Evolutionary conservation across 2,797 vertebrate species (phyloP), one percentile per base, ranked within the genome.

Genomic region (Chaenodraco wilsoni): DNA sequence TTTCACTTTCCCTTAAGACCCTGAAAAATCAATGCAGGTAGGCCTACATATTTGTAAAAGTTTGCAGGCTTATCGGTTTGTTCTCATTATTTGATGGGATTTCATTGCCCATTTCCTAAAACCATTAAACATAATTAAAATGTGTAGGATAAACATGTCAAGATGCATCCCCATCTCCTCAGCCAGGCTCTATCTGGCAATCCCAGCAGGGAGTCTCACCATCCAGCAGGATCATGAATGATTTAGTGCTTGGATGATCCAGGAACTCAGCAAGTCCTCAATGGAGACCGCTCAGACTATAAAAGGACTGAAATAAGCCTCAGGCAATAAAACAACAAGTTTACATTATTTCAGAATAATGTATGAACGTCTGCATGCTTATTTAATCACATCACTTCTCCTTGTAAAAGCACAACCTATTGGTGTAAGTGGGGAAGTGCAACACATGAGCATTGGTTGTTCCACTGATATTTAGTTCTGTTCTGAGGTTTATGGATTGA

Each of bases 231-330:
- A 40, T 76, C 86, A 81, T 87, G 71, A 78, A 87, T 88, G 62
- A 90, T 88, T 85, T 66, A 85, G 64, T 46, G 65, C 40, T 21
- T 8, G 19, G 74, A 72, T 76, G 71, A 78, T 81, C 70, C 75
- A 70, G 74, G 76, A 70, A 66, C 72, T 74, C 67, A 52, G 63
- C 17, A 6, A 69, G 69, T 69, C 67, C 59, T 64, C 48, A 58
- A 15, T 19, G 49, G 43, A 69, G 23, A 67, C 37, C 8, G 33
- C 17, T 67, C n/a, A 69, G 56, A 43, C 52, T 37, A 9, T 1
- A 19, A 46, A 5, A 10, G 17, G 17, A 44, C 33, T 41, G 19
- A 7, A 13, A 63, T 27, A 1, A 55, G 61, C 56, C 61, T 43
- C 27, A 3, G 66, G 68, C 61, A 15, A 44, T 3, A 15, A 45